phyloP scores from a whole-genome alignment of 1,140 invertebrate species.

The Halictus rubicundus region DNA sequence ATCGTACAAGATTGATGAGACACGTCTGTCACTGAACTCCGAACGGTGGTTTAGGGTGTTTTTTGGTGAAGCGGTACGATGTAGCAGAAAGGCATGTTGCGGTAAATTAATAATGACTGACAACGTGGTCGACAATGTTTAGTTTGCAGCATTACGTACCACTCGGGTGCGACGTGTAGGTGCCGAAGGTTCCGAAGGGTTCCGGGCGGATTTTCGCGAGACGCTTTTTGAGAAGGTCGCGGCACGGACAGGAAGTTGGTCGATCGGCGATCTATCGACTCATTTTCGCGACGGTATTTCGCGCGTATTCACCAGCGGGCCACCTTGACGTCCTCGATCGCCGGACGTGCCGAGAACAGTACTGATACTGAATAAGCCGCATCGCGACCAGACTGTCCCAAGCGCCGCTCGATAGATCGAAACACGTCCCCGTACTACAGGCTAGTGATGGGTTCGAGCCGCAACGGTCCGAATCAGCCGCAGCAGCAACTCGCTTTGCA shows the following conservation, averaged over 20 bases:
- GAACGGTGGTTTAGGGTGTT: too few species aligned
- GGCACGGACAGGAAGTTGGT: slow-evolving; percentile 22
- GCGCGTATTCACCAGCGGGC: not conserved
- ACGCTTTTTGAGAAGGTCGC: slow-evolving; percentile 34
- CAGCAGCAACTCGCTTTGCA: too few species aligned
- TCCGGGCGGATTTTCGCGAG: not conserved
- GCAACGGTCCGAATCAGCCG: too few species aligned
- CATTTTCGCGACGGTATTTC: slow-evolving; percentile 28
- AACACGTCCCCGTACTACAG: slow-evolving; percentile 21
- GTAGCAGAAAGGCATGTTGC: too few species aligned
- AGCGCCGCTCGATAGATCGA: slow-evolving; percentile 39
- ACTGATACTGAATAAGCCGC: slow-evolving; percentile 50
- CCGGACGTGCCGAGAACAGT: slow-evolving; percentile 46
- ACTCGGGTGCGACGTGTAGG: not conserved
- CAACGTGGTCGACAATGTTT: not conserved
- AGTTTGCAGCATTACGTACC: slow-evolving; percentile 23
- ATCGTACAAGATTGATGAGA: too few species aligned
- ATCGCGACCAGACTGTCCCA: slow-evolving; percentile 29
- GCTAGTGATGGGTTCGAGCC: slow-evolving; percentile 32
- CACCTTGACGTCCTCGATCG: slow-evolving; percentile 33
- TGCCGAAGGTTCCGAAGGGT: not conserved
- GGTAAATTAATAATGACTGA: too few species aligned
- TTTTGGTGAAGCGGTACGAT: too few species aligned
- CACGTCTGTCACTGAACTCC: too few species aligned
- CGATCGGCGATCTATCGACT: slow-evolving; percentile 38